Conservation (phyloP, 2,113 vertebrate genomes). For the Nanorana parkeri region DNA sequence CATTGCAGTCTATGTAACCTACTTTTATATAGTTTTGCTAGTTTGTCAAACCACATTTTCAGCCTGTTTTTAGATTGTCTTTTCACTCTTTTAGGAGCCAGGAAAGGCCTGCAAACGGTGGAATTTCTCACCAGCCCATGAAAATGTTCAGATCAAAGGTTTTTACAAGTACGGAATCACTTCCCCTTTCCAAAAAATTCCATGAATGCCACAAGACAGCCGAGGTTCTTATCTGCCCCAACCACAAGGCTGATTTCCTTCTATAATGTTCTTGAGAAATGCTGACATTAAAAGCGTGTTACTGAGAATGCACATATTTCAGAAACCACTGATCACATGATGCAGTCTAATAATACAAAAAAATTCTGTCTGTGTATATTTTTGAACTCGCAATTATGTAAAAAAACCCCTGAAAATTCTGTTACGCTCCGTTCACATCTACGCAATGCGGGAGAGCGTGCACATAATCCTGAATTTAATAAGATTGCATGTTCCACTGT, state of each 20-base stretch:
- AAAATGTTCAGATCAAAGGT: conserved; percentile 48
- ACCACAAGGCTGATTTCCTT: conserved; percentile 50
- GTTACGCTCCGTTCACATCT: no score
- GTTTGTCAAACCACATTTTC: neutral
- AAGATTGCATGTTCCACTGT: no score
- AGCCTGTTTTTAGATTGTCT: neutral
- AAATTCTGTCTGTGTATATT: no score
- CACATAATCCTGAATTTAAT: no score
- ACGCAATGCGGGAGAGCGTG: no score
- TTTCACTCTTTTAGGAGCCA: neutral
- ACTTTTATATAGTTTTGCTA: neutral
- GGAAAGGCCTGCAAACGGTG: conserved; percentile 9
- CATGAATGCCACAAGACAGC: conserved; percentile 31
- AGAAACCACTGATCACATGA: neutral
- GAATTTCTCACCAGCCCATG: conserved; percentile 43
- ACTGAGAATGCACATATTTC: conserved; percentile 17
- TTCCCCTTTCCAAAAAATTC: conserved; percentile 51
- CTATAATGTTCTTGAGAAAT: conserved; percentile 40
- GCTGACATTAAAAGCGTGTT: conserved; percentile 4
- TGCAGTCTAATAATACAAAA: no score
- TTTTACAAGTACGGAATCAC: conserved; percentile 51
- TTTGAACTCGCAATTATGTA: no score
- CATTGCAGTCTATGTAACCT: conserved; percentile 7
- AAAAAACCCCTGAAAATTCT: no score
- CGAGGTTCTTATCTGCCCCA: conserved; percentile 42